Conservation (phyloP, 2,888 invertebrate genomes). For the Trachelus tabidus region DNA sequence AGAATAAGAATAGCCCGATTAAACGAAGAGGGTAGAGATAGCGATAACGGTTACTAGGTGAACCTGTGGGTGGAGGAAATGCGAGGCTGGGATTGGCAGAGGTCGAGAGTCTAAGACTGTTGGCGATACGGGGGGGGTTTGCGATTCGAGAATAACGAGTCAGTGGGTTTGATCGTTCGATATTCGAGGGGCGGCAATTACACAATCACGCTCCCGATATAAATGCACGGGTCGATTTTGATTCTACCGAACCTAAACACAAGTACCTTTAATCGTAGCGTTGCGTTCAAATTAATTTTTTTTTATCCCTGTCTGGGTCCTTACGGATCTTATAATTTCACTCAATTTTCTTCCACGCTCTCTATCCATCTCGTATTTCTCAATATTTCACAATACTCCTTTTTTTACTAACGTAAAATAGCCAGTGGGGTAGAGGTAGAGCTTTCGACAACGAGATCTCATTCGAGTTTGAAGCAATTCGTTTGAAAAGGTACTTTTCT, state of each 20-base stretch:
- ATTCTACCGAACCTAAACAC: neutral
- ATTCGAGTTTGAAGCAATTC: neutral
- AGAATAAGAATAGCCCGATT: neutral
- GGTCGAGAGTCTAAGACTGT: neutral
- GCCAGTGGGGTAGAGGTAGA: too few relatives aligned
- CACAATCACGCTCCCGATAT: neutral
- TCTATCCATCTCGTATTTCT: neutral
- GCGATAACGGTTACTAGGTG: neutral
- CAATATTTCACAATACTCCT: too few relatives aligned
- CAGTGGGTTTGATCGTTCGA: neutral
- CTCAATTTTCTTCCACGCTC: neutral
- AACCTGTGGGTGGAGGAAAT: neutral
- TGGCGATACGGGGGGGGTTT: neutral
- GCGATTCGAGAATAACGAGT: neutral
- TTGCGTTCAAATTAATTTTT: neutral
- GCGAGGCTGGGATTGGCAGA: constrained; percentile 1
- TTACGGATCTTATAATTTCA: neutral
- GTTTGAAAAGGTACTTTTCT: neutral
- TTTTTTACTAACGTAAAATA: too few relatives aligned
- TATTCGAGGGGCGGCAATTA: neutral
- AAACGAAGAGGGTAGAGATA: neutral
- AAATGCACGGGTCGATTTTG: neutral
- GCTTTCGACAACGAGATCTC: neutral
- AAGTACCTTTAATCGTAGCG: neutral
- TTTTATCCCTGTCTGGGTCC: neutral